Base-by-base conservation (phyloP, 2,888 invertebrate species). In the Agonopterix alstromeriana region DNA sequence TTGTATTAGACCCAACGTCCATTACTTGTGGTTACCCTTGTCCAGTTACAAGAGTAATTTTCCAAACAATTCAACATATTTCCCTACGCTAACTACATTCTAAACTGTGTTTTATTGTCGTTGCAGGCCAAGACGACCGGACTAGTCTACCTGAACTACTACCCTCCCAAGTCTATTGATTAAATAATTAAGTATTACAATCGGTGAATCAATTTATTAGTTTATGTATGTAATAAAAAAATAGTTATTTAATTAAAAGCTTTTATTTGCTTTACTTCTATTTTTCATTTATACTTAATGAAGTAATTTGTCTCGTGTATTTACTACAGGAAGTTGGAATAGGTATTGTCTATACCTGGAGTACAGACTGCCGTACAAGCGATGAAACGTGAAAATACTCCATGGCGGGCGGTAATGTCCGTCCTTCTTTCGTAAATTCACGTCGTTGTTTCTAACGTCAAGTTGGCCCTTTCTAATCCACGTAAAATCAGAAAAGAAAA, bases 101-200 rank as follows among this genome's bases (percentile, higher is more conserved):
- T 36, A 45, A 35, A 10, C 11, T 9, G 14, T 45, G n/a, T 45
- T 36, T 45, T 45, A 3, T 10, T 27, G 5, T 27, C 27, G 3
- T 45, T 45, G 45, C 80, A 92, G 92, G 92, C 91, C 14, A 92
- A 92, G 68, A 67, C 90, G 14, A 89, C 91, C 0, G 93, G 93
- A 11, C 69, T 92, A 35, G 72, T 93, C 53, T 90, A 91, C 73
- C 82, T 94, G 46, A 92, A 94, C 89, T 91, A 77, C 75, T 83
- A 80, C 42, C 90, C 91, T 12, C 94, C 94, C 61, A 85, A 89
- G 68, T 83, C 89, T 53, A 57, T 90, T 59, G 91, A 92, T 63
- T 92, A 87, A 81, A 54, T 51, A 10, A 7, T 14, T 46, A 44
- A 41, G 45, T 48, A 45, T 48, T 53, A 53, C 56, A 56, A 48